Base-by-base conservation (phyloP, 2,113 vertebrate species). In the Perognathus longimembris region DNA sequence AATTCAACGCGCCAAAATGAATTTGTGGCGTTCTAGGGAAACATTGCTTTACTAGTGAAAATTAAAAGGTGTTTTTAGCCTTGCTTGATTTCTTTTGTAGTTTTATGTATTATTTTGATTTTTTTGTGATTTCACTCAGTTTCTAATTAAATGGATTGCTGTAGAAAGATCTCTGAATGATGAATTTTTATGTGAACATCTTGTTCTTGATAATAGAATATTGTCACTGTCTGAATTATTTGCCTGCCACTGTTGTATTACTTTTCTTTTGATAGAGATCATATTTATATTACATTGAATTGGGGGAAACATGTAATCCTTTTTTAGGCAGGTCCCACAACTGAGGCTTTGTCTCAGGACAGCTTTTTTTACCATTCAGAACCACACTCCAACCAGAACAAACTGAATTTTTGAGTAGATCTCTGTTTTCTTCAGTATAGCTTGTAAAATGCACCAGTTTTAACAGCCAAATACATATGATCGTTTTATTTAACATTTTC, bases 101-200 rank as follows among this genome's bases (percentile, higher is more conserved):
- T 36, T 84, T 74, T 78, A 4, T 67, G 1, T 14, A 24, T 77
- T 88, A 0, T 61, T 91, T 42, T 76, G 32, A 57, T 80, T 74
- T 15, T 64, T 89, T n/a, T 63, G 18, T 0, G 82, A 80, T 79
- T 95, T 95, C 24, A 50, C 18, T 57, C 1, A 76, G 9, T 57
- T 54, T 17, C 63, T 88, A 91, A 85, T 66, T 86, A 34, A 96
- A 91, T 74, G 74, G 57, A 97, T 95, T 93, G 45, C 32, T 40
- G 80, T 95, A 36, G 50, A 70, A 77, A 77, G 7, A 88, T n/a
- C 4, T 9, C 30, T 70, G 17, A 93, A 59, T 42, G 26, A 59
- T 57, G 6, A 67, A 5, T 66, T 78, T 75, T 32, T 42, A 36
- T 74, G 45, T 5, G 73, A 54, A 71, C 18, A 61, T 45, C 10